phyloP scores from a whole-genome alignment of 92 coral and sea anemone genomes.

The Epizoanthus illoricatus region DNA sequence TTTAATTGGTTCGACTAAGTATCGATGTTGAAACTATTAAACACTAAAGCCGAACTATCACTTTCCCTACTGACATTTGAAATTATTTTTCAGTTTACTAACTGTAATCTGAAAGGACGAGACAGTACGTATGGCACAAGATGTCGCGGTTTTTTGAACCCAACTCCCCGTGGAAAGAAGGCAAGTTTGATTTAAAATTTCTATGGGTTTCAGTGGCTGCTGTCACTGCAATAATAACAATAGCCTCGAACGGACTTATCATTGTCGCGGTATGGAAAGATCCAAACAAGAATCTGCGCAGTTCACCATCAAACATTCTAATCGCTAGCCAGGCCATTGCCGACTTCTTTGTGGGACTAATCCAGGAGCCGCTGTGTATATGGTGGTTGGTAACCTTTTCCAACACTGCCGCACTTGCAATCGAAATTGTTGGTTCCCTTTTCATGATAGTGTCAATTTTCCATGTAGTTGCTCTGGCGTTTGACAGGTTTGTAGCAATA shows the following conservation, averaged over 20 bases:
- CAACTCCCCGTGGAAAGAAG: constrained; percentile 51
- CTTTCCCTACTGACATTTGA: neutral
- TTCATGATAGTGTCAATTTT: constrained; percentile 68
- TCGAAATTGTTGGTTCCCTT: constrained; percentile 66
- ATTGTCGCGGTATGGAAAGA: constrained; percentile 69
- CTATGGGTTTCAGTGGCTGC: constrained; percentile 43
- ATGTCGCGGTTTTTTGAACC: constrained; percentile 37
- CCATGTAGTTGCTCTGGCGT: constrained; percentile 63
- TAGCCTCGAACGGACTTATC: constrained; percentile 53
- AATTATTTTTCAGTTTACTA: neutral
- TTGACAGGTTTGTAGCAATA: constrained; percentile 72
- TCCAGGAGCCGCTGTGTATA: constrained; percentile 60
- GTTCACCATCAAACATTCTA: constrained; percentile 60
- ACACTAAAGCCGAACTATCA: neutral
- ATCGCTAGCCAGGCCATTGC: constrained; percentile 78
- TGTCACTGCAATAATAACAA: constrained; percentile 45
- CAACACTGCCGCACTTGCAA: constrained; percentile 14
- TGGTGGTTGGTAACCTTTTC: constrained; percentile 81
- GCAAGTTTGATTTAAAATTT: constrained; percentile 42
- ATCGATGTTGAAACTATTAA: neutral
- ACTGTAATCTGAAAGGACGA: neutral
- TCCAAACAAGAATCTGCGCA: constrained; percentile 64
- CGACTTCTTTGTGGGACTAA: constrained; percentile 67
- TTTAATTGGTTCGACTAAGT: neutral
- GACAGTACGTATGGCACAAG: neutral